Evolutionary conservation across 2,113 vertebrate genomes (phyloP), one percentile per base, ranked within the genome.

Genomic region (Trochalopteron elliotii): DNA sequence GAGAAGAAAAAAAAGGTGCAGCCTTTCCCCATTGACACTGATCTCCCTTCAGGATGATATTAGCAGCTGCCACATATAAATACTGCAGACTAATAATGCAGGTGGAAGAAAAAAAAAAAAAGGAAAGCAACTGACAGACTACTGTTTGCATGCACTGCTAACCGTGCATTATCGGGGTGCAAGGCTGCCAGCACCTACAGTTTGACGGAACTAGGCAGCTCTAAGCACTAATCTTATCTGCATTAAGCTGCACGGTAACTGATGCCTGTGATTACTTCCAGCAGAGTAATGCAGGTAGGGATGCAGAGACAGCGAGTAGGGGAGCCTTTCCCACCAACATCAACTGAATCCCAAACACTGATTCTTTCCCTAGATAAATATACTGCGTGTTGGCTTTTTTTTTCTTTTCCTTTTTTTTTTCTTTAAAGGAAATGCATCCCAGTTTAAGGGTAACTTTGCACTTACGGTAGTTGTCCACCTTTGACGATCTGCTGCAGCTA

Each of bases 221-320:
- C 91, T 49, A 44, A 96, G 81, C 97, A 96, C 96, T 86, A 93
- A 97, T 86, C 97, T 98, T 96, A 97, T 98, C 98, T 98, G 98
- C 98, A 98, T 98, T 97, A 97, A 97, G 87, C 98, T 93, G 94
- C 90, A 94, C 94, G 40, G 94, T 86, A 90, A 97, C 97, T 92
- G 97, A 97, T 97, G 95, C 95, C 97, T 69, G 97, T 87, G 98
- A 98, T 98, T 97, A 98, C 97, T 97, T 98, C 95, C 96, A 96
- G 96, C 97, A 97, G 97, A 96, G 97, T 96, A 97, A 96, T 97
- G 97, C 98, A 98, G 98, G 98, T 98, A 97, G 95, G 91, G 97
- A 95, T 97, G 97, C 98, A 97, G 98, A 97, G 83, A 94, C 80
- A 96, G 95, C 20, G 88, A 93, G 88, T 89, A 97, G 97, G 97